Evolutionary conservation across 1,140 invertebrate genomes (phyloP), one percentile per base, ranked within the genome.

Genomic region (Drosophila varians): DNA sequence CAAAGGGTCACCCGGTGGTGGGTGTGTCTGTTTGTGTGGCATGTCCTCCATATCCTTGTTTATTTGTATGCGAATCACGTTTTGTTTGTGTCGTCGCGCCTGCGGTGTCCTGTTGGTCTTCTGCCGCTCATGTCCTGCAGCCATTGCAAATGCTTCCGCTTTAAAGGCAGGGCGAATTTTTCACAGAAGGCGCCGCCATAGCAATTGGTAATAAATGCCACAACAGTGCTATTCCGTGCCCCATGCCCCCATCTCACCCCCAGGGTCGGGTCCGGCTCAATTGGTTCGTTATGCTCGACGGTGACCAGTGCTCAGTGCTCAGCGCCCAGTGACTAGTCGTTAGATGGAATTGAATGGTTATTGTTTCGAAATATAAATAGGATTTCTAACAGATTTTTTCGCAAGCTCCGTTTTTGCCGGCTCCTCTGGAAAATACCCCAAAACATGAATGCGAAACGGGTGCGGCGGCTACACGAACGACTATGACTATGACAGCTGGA

Each of bases 291-390:
- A 86, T 77, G 76, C 54, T 64, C 40, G 74, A 40, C 68, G 57
- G 60, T 64, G 38, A 36, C 45, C 45, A 34, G 60, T 19, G 76
- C 38, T 52, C 38, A 43, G 48, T 47, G 23, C 71, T 66, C 49
- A 87, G 77, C 88, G 21, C 21, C 55, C 38, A 43, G 48, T 47
- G 23, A 65, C 71, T 46, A 87, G 77, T 87, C 82, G 82, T 87
- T 87, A 87, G 82, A 76, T 87, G 60, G 82, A 87, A 87, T 87
- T 87, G 82, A 87, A 87, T 87, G 82, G 82, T 87, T 87, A 87
- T 87, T 87, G 82, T 87, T 87, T 87, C 82, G 74, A 88, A 87
- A 86, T 87, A 87, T 87, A 87, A 87, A 87, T 87, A 87, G 83
- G 77, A 87, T 82, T 86, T 86, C 77, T 77, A 82, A 77, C 68